Base-by-base conservation (phyloP, 2,888 invertebrate genomes). In the Zeuzera pyrina region DNA sequence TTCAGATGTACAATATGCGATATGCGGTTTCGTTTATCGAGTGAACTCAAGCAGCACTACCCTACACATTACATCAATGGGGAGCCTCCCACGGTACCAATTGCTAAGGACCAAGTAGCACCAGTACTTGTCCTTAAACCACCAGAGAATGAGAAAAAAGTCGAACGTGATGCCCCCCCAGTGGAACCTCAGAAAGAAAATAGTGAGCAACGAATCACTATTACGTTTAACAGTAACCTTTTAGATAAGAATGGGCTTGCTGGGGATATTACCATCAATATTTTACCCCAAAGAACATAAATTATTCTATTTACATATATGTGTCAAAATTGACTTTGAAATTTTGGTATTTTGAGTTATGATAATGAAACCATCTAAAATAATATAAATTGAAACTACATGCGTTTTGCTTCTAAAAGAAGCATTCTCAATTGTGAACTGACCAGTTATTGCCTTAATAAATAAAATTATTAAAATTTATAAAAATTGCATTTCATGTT, bases 31-130 rank as follows among this genome's bases (percentile, higher is more conserved):
- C 56, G 84, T 12, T 53, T 84, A 0, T 51, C 65, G 31, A 68
- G 67, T 3, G 84, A 84, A 30, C 40, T 84, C 5, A 83, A 81
- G 38, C 64, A 58, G 0, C 84, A 84, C 41, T 84, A 84, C 22
- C 79, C 84, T 0, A 42, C 63, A 0, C 84, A 84, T 40, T 84
- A 83, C 49, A 34, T 55, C 3, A 54, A 57, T 25, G 39, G 37
- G 1, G 36, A 38, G 1, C 15, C 33, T 5, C 33, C 38, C 8
- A 27, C 47, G n/a, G 34, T 21, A 5, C 22, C 19, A 2, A 12
- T 13, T 2, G 13, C 15, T 14, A 30, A 29, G 22, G 16, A 26
- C 11, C 15, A 35, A 6, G 2, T 30, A 5, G 25, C 15, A 5
- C 26, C 22, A 7, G 15, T 12, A 4, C 22, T 28, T 1, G 5